Evolutionary conservation across 2,888 invertebrate species (phyloP).

Genomic region (Papilio elwesi): DNA sequence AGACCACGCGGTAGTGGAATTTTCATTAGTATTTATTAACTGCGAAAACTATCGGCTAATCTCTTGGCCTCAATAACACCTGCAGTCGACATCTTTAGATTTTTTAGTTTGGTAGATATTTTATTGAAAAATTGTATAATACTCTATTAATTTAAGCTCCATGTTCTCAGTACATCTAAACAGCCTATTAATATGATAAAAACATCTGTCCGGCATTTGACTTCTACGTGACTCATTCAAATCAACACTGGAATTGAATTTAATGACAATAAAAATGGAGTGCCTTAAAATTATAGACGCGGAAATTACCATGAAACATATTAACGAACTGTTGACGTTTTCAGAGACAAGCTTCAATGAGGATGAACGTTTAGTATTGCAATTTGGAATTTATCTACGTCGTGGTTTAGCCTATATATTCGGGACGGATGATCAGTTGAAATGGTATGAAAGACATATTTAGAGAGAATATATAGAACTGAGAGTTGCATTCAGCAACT

Average conservation of each 20-base stretch:
- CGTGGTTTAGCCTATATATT: not conserved
- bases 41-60: too few species aligned
- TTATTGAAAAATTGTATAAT: too few species aligned
- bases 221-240: not conserved
- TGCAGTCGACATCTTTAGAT: too few species aligned
- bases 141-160: not conserved
- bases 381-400: not conserved
- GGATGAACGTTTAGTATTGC: too few species aligned
- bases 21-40: too few species aligned
- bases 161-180: not conserved
- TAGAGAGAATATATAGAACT: too few species aligned
- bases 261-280: constrained; percentile 10
- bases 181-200: constrained; percentile 6
- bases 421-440: too few species aligned
- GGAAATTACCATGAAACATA: constrained; percentile 9
- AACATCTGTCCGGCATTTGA: not conserved
- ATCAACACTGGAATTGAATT: not conserved
- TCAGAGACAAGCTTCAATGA: not conserved
- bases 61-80: too few species aligned
- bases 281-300: not conserved
- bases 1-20: too few species aligned
- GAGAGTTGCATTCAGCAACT: too few species aligned
- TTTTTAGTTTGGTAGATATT: too few species aligned
- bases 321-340: not conserved
- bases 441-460: too few species aligned